phyloP scores from a whole-genome alignment of 2,888 invertebrate genomes.

The Cantharis flavilabris region DNA sequence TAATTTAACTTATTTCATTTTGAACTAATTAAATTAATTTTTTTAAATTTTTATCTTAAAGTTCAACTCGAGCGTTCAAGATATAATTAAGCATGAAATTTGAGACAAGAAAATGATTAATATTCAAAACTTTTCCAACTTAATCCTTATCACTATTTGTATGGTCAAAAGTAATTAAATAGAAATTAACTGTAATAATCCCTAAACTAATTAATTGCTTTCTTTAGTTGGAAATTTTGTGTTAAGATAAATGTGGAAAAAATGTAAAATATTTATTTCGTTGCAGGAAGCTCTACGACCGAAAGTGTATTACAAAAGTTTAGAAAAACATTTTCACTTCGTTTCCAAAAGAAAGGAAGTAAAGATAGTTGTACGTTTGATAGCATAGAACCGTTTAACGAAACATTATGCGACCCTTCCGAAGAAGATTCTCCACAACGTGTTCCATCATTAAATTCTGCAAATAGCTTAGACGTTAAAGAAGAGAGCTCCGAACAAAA shows the following conservation, averaged over 20 bases:
- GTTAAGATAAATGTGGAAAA: neutral
- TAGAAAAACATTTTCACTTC: conserved; percentile 69
- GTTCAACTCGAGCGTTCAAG: neutral
- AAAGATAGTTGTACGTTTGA: conserved; percentile 55
- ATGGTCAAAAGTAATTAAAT: neutral
- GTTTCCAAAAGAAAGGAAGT: conserved; percentile 62
- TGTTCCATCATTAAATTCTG: conserved; percentile 40
- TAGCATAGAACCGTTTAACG: conserved; percentile 47
- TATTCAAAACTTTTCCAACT: neutral
- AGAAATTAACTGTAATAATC: neutral
- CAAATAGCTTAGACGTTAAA: conserved; percentile 35
- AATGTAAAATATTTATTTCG: neutral
- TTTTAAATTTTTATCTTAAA: neutral
- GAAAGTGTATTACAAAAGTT: conserved; percentile 73
- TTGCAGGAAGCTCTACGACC: conserved; percentile 37
- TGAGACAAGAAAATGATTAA: neutral
- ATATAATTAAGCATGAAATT: neutral
- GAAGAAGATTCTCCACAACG: conserved; percentile 53
- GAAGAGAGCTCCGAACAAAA: conserved; percentile 50
- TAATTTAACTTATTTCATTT: no score
- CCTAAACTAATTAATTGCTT: neutral
- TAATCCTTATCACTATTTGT: neutral
- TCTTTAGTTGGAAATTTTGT: neutral
- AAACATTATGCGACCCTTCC: conserved; percentile 46
- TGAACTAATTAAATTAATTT: no score